Evolutionary conservation across 2,888 invertebrate species (phyloP), one percentile per base, ranked within the genome.

Genomic region (Lingula anatina): DNA sequence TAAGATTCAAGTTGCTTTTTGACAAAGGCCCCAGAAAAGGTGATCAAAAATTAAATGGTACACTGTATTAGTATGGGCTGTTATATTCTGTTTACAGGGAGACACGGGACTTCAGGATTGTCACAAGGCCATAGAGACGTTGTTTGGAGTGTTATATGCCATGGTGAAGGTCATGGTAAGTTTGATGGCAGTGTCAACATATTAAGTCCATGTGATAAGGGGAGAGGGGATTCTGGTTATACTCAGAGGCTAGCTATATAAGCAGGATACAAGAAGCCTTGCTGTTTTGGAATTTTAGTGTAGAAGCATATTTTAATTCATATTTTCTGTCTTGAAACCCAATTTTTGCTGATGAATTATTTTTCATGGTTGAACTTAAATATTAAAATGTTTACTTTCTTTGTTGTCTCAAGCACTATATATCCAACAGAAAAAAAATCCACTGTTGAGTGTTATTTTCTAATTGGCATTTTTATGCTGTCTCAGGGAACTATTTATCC

Each of bases 81-180:
- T n/a, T 38, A 3, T 36, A 9, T 49, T 15, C 27, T 52, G 44
- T n/a, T 60, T 65, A 5, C 48, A 80, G 81, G 96, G 96, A 37
- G 94, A 95, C 70, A 82, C 81, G 57, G 90, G 91, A 0, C 72
- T 81, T 2, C 82, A 84, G 27, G 95, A 97, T 69, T 90, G 92
- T 68, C 83, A 85, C 53, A 82, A 85, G 49, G 91, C 96, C 0
- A 78, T 99, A 48, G 86, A 89, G 60, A 92, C 96, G 0, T 81
- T 99, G 7, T 94, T 88, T 72, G 84, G 86, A 62, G 91, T 97
- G 0, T 80, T 99, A 28, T 87, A 86, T 68, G 86, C 88, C 46
- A 90, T 99, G 85, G 85, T 87, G 0, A 84, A 88, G 63, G 85
- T 96, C 65, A 96, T 99, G 90, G 77, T 77, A 53, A 58, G 70